Evolutionary conservation across 2,113 vertebrate species (phyloP).

Genomic region (Cyanistes caeruleus): DNA sequence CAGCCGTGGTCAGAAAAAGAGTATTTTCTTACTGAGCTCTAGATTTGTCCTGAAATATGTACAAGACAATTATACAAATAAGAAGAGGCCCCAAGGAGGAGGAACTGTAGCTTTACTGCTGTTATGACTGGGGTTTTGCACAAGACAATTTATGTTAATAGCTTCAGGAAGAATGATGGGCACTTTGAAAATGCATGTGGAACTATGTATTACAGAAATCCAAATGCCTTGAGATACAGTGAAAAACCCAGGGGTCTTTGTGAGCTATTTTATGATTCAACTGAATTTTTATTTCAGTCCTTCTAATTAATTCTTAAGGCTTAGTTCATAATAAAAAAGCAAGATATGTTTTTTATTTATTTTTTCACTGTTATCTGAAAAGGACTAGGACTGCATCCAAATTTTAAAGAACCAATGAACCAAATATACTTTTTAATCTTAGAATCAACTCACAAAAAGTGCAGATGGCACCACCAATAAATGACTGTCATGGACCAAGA

Average conservation of each 20-base stretch:
- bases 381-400: slow-evolving; percentile 64
- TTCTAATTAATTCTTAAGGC: slow-evolving; percentile 61
- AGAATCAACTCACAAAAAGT: slow-evolving; percentile 75
- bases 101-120: neutral
- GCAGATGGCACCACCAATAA: slow-evolving; percentile 81
- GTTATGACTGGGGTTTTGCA: neutral
- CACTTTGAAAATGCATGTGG: neutral
- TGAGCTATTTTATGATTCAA: neutral
- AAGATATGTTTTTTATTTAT: neutral
- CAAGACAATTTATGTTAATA: neutral
- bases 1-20: neutral
- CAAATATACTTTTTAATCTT: slow-evolving; percentile 64
- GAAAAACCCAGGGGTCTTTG: neutral
- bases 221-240: neutral
- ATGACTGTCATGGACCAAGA: slow-evolving; percentile 78
- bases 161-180: neutral
- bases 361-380: slow-evolving; percentile 68
- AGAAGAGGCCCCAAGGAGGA: neutral
- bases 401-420: slow-evolving; percentile 69
- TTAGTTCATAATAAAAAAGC: slow-evolving; percentile 40
- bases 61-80: neutral
- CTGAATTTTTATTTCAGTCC: slow-evolving; percentile 16
- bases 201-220: neutral
- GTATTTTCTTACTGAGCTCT: neutral
- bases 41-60: neutral